phyloP scores from a whole-genome alignment of 2,113 vertebrate genomes.

The Aplodontia rufa region DNA sequence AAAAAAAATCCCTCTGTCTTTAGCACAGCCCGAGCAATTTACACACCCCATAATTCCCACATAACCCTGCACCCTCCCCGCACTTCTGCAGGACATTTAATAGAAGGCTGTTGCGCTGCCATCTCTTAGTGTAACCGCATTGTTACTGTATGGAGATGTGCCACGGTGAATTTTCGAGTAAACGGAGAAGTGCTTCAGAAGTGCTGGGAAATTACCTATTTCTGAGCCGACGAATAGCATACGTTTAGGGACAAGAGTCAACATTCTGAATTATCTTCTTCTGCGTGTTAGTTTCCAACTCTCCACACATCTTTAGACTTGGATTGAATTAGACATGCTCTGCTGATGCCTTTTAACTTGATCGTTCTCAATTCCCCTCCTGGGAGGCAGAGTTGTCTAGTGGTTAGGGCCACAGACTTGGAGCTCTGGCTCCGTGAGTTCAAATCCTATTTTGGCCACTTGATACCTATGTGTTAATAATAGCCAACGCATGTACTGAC shows the following conservation, averaged over 20 bases:
- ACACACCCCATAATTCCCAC: slow-evolving; percentile 11
- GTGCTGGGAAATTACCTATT: background rate
- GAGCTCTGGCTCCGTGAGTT: background rate
- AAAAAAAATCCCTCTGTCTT: background rate
- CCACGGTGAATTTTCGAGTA: background rate
- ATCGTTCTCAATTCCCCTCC: background rate
- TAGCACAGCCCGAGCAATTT: background rate
- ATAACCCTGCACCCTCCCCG: background rate
- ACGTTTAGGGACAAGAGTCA: background rate
- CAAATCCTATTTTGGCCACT: background rate
- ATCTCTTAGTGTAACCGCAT: background rate
- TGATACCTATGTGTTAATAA: background rate
- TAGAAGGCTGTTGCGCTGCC: background rate
- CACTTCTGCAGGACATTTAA: background rate
- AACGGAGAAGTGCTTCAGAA: background rate
- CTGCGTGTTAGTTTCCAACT: slow-evolving; percentile 10
- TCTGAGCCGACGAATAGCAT: background rate
- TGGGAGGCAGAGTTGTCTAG: background rate
- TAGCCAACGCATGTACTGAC: background rate
- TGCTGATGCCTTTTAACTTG: fast-evolving
- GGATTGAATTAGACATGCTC: background rate
- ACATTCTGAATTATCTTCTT: slow-evolving; percentile 9
- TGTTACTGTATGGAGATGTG: background rate
- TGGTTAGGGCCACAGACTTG: background rate
- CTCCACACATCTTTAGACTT: background rate